phyloP scores from a whole-genome alignment of 2,888 invertebrate species.

The Myopa tessellatipennis region DNA sequence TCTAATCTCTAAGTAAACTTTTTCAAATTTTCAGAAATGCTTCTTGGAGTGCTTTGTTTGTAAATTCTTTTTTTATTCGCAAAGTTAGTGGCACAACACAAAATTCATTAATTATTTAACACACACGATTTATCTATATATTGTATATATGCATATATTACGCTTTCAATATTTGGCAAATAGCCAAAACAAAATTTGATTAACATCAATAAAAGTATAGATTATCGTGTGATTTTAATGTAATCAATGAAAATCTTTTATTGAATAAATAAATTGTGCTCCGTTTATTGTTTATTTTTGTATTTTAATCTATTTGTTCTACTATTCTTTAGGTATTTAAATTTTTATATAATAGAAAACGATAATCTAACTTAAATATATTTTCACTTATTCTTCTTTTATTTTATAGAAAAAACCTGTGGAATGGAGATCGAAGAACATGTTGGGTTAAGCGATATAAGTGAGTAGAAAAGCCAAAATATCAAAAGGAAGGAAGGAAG shows the following conservation, averaged over 20 bases:
- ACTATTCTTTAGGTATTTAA: background rate
- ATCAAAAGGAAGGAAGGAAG: too few species aligned
- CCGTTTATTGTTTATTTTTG: background rate
- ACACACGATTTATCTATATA: background rate
- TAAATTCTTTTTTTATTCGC: background rate
- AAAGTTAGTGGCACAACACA: background rate
- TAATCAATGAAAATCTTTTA: slow-evolving; percentile 27
- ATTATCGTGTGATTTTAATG: background rate
- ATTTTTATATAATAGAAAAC: background rate
- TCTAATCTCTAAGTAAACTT: too few species aligned
- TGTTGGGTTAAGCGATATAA: slow-evolving; percentile 41
- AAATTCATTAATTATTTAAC: background rate
- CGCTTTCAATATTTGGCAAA: slow-evolving; percentile 1
- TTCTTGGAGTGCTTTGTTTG: background rate
- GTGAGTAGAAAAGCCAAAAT: slow-evolving; percentile 33
- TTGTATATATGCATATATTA: background rate
- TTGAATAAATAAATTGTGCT: slow-evolving; percentile 19
- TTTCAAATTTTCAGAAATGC: background rate
- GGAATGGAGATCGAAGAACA: slow-evolving; percentile 38
- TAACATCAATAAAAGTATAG: slow-evolving; percentile 15
- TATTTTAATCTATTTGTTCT: background rate
- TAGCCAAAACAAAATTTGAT: slow-evolving; percentile 13
- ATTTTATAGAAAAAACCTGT: slow-evolving; percentile 20
- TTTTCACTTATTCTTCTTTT: slow-evolving; percentile 6
- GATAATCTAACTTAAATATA: too few species aligned